These are phyloP conservation scores for Distichodus sexfasciatus DNA, from an alignment of 2,797 vertebrate species.

Conservation along the genomic window DNA sequence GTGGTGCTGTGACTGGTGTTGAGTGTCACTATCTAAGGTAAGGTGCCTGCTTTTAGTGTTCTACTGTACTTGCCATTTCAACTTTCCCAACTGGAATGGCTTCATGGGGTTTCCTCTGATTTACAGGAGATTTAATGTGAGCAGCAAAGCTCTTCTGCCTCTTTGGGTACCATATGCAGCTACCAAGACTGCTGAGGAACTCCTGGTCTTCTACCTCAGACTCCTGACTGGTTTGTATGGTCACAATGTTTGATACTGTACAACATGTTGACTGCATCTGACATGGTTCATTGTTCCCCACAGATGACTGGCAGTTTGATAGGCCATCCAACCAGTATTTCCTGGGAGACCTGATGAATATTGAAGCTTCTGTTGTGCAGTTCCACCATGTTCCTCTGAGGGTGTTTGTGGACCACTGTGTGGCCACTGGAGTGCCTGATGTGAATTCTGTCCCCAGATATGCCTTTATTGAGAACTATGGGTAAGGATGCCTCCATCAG, in stretches of 20 bases:
- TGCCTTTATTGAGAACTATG: conserved; percentile 47
- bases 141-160: conserved; percentile 64
- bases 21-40: conserved; percentile 74
- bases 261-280: neutral
- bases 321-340: conserved; percentile 58
- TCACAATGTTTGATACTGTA: neutral
- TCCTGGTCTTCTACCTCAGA: conserved; percentile 67
- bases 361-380: conserved; percentile 61
- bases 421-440: conserved; percentile 55
- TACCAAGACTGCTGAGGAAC: conserved; percentile 57
- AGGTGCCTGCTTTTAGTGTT: neutral
- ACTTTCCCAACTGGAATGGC: neutral
- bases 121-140: conserved; percentile 23
- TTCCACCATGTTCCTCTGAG: conserved; percentile 65
- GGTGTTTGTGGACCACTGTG: conserved; percentile 63
- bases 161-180: conserved; percentile 64
- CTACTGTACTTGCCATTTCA: neutral
- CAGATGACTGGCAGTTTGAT: conserved; percentile 39
- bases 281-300: neutral
- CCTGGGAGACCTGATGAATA: conserved; percentile 60
- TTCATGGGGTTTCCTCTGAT: neutral
- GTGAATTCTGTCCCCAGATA: conserved; percentile 50
- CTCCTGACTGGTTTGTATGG: conserved; percentile 52
- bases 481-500: neutral
- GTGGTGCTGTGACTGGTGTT: conserved; percentile 51